Percentiles rank a stretch among this genome's conserved stretches.
phyloP scores from a whole-genome alignment of 1,140 invertebrate genomes.

The Lanistes nyassanus region DNA sequence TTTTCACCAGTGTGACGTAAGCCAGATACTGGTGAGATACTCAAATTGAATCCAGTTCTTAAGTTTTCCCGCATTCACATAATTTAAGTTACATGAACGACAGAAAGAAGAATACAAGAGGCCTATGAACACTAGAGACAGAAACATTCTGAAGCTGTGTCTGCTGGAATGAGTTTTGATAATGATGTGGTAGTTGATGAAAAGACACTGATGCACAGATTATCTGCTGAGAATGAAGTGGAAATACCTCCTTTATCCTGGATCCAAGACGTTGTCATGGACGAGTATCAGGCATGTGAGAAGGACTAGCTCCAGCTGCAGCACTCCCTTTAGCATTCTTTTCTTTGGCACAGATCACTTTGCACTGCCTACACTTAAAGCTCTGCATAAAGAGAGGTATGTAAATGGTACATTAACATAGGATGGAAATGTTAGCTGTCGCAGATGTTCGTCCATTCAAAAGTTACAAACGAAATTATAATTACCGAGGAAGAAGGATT shows the following conservation, averaged over 20 bases:
- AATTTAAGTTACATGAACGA: no score
- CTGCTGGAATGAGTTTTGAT: neutral
- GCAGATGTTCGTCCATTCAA: no score
- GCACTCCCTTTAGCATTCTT: slow-evolving; percentile 45
- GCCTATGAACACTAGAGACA: no score
- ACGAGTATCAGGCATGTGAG: neutral
- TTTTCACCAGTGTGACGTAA: no score
- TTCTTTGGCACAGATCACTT: slow-evolving; percentile 63
- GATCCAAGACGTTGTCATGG: neutral
- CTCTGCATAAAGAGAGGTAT: slow-evolving; percentile 50
- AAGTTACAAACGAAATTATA: no score
- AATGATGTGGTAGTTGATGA: neutral
- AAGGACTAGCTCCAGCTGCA: neutral
- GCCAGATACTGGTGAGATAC: no score
- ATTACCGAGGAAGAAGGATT: no score
- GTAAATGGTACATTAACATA: neutral
- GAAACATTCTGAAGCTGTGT: neutral
- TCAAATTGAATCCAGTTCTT: no score
- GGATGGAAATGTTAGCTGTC: neutral
- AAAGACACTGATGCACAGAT: no score
- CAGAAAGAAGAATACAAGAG: no score
- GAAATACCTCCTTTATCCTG: neutral
- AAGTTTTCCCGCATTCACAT: no score
- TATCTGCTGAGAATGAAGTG: no score
- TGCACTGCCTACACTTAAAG: slow-evolving; percentile 45